Conservation (phyloP, 2,113 vertebrate genomes). For the Upupa epops region DNA sequence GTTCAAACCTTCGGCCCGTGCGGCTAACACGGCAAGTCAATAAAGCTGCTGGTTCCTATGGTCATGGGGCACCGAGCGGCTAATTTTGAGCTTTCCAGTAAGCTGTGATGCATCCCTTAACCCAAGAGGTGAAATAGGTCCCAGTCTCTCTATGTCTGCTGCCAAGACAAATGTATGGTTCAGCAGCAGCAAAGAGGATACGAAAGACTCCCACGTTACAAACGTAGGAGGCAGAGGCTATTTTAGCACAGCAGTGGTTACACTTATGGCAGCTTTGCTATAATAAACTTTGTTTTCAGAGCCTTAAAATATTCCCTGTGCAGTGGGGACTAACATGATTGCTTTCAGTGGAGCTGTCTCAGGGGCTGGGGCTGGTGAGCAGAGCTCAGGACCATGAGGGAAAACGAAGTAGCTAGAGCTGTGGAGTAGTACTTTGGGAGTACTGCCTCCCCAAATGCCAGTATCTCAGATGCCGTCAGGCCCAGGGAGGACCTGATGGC, state of each 20-base stretch:
- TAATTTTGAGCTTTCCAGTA: conserved; percentile 62
- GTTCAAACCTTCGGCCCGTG: not conserved
- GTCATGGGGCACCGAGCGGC: not conserved
- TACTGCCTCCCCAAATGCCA: conserved; percentile 21
- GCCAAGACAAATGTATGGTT: conserved; percentile 66
- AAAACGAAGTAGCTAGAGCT: not conserved
- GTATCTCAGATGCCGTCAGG: not conserved
- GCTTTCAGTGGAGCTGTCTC: conserved; percentile 31
- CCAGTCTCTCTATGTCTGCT: conserved; percentile 43
- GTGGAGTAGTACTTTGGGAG: too few relatives aligned
- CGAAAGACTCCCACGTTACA: conserved; percentile 65
- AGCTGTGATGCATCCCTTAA: conserved; percentile 51
- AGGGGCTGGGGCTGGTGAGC: not conserved
- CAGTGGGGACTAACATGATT: conserved; percentile 38
- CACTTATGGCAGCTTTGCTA: conserved; percentile 60
- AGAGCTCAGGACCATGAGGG: not conserved
- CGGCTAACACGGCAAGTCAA: conserved; percentile 5
- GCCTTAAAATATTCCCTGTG: conserved; percentile 63
- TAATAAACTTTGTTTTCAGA: conserved; percentile 67
- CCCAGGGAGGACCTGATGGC: not conserved
- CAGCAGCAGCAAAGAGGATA: conserved; percentile 59
- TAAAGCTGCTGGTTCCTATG: conserved; percentile 46
- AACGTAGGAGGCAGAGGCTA: conserved; percentile 69
- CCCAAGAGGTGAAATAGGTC: conserved; percentile 64
- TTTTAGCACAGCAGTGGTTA: conserved; percentile 66